Base-by-base conservation (phyloP, 2,113 vertebrate species). In the Carassius gibelio region DNA sequence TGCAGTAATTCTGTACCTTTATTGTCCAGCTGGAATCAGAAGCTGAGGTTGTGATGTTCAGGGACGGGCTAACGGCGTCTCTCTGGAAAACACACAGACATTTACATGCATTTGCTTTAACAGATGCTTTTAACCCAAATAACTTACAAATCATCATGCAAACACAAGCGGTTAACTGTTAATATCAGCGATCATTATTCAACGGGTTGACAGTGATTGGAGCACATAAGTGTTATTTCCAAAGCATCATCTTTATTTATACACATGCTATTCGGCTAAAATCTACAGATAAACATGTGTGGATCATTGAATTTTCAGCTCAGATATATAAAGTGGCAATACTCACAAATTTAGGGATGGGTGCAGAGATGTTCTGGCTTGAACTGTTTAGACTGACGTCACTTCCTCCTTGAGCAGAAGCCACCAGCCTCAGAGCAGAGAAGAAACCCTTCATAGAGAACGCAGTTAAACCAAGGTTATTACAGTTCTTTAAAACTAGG, bases 381-480 rank as follows among this genome's bases (percentile, higher is more conserved):
- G 99, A 94, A 84, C 92, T 97, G 92, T 93, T 93, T 76, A 97
- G 90, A 89, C 91, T 94, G 23, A 99, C 95, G 0, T 99, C 97
- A 0, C 97, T 95, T 81, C 98, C 97, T 0, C 95, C 95, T 93
- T 99, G 98, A 0, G 97, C 98, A 52, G 96, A 98, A 0, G 97
- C 97, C 15, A 99, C 97, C 0, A 99, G 95, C 87, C 96, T 96
- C 90, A 99, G 84, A 0, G 98, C 97, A 0, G 97, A 90, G 36
- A 96, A 98, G 91, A 99, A 99, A 88, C 97, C 98, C 98, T 99
- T 81, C 88, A 83, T 34, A 66, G 17, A 75, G 9, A n/a, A 0
- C 36, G 13, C 15, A 48, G 42, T 45, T 45, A 81, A 9, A 75
- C 21, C 15, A 55, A 4, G 14, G 52, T 55, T 55, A 17, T 15